A percentile compares a stretch with the other conserved stretches of the same genome.
Conservation (phyloP, 2,113 vertebrate species). For the Merops nubicus region DNA sequence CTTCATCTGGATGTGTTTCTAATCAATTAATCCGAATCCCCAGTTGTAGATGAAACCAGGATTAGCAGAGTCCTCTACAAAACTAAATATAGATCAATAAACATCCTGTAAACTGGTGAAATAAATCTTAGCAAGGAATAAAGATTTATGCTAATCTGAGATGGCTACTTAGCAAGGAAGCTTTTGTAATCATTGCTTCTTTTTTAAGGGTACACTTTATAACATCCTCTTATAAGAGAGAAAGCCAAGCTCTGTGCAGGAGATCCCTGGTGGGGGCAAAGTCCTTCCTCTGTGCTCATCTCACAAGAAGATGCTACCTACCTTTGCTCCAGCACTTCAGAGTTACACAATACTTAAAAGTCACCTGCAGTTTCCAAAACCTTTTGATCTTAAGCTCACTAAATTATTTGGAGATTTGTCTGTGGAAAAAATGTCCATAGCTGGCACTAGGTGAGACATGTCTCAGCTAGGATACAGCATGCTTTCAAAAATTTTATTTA, state of each 20-base stretch:
- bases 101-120: conserved; percentile 33
- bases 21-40: conserved; percentile 31
- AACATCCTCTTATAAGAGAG: not conserved
- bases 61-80: not conserved
- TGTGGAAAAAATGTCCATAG: not conserved
- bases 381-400: not conserved
- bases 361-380: not conserved
- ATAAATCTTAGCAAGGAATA: not conserved
- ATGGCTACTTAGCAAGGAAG: not conserved
- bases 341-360: not conserved
- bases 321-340: not conserved
- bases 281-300: not conserved
- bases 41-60: not conserved
- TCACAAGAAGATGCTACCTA: not conserved
- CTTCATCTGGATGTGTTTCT: not conserved
- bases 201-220: conserved; percentile 9
- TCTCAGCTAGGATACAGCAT: not conserved
- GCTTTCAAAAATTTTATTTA: not conserved
- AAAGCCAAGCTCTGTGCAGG: not conserved
- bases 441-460: no score
- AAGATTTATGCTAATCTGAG: conserved; percentile 42
- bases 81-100: conserved; percentile 21
- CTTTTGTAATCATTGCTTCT: conserved; percentile 14
- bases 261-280: not conserved
- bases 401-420: not conserved